Evolutionary conservation across 2,797 vertebrate species (phyloP), one percentile per base, ranked within the genome.

Genomic region (Danio aesculapii): DNA sequence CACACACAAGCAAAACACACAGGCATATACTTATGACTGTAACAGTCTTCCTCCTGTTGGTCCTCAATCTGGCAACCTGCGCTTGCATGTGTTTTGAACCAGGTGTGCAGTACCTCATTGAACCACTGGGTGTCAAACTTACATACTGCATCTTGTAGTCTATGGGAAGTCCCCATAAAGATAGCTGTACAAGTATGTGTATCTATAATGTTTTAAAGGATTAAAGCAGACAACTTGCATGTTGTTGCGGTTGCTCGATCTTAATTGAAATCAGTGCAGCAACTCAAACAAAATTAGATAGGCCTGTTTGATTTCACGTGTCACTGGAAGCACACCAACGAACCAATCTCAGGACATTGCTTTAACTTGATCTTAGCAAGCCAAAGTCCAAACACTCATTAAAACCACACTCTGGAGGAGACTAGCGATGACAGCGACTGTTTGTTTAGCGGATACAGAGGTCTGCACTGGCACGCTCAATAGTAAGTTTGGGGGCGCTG

Each of bases 381-480:
- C 73, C 72, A 77, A 81, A 67, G 39, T 79, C 67, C 67, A 70
- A 79, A 79, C 19, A 47, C 77, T 46, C 17, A 46, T 79, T 71
- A 71, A 71, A 79, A 13, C 21, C 47, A 30, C 39, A 52, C 47
- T 71, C 50, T 12, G 21, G 72, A 68, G 72, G 17, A 61, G 49
- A 11, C 59, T 21, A 74, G 62, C 49, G 79, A 81, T 74, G 71
- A 75, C 63, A 66, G 46, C 43, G 43, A 17, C 19, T 66, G 66
- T 71, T 78, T 82, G 67, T 75, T 17, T 78, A 75, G 72, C 66
- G 68, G 68, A 78, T 81, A 58, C 63, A 75, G 78, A 84, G 71
- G 55, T 43, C 73, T 68, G 17, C 75, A 63, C 69, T 81, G 81
- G 59, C 75, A 75, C 49, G 66, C 21, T 44, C 53, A 72, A 63